Evolutionary conservation across 2,888 invertebrate genomes (phyloP).

Genomic region (Plebejus melissa): DNA sequence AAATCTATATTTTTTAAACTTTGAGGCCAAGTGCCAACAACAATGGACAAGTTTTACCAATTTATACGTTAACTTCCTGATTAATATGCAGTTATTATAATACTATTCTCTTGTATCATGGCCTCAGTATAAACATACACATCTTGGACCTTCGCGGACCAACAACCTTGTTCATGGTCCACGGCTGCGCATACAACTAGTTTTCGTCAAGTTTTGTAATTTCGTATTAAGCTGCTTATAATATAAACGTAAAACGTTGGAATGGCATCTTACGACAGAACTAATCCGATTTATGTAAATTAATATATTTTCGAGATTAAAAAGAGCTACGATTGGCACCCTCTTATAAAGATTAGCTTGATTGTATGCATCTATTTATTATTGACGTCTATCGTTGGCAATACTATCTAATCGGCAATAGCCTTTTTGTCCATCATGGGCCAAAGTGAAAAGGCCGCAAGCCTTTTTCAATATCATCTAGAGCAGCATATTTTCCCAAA

Average conservation of each 20-base stretch:
- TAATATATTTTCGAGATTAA: too few species aligned
- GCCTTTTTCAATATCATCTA: not conserved
- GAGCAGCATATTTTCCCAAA: not conserved
- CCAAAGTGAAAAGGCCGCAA: not conserved
- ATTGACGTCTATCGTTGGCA: too few species aligned
- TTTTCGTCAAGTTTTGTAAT: not conserved
- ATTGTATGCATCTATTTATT: too few species aligned
- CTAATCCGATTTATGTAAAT: not conserved
- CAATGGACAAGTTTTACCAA: not conserved
- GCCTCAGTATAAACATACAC: not conserved
- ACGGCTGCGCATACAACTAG: not conserved
- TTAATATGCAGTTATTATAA: not conserved
- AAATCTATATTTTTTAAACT: not conserved
- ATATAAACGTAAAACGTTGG: too few species aligned
- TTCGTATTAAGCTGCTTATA: not conserved
- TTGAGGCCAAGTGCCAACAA: not conserved
- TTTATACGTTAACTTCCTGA: not conserved
- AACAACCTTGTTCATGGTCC: not conserved
- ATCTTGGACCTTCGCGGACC: not conserved
- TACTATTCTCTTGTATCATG: slow-evolving; percentile 3
- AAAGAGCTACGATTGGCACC: not conserved
- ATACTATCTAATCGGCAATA: not conserved
- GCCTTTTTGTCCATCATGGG: not conserved
- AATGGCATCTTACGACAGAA: not conserved
- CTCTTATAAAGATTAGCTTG: too few species aligned